These are phyloP conservation scores for Habroteleia sp. DNA, from an alignment of 2,888 invertebrate genomes.

Conservation along the genomic window DNA sequence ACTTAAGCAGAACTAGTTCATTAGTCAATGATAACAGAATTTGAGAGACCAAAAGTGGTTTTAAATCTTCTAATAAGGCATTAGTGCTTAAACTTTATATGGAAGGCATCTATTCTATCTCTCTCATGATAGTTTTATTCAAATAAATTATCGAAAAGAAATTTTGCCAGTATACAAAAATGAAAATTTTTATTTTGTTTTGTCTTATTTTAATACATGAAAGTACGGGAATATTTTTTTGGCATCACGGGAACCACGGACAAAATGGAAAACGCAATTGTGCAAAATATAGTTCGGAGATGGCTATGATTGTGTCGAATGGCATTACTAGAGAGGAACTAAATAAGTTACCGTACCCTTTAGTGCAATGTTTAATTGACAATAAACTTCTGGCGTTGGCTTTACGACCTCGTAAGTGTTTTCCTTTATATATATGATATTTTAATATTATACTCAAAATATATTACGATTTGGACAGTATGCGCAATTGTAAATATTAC, in stretches of 20 bases:
- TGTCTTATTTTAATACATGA: conserved; percentile 12
- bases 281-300: conserved; percentile 9
- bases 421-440: too few relatives aligned
- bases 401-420: conserved; percentile 32
- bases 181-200: conserved; percentile 13
- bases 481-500: too few relatives aligned
- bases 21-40: conserved; percentile 14
- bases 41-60: conserved; percentile 18
- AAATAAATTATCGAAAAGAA: too few relatives aligned
- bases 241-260: background rate
- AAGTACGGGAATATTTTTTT: conserved; percentile 5
- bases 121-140: too few relatives aligned
- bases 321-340: conserved; percentile 25
- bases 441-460: too few relatives aligned
- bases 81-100: conserved; percentile 24
- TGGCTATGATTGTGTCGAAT: background rate
- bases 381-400: conserved; percentile 10
- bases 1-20: conserved; percentile 2
- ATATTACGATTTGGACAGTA: too few relatives aligned
- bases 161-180: conserved; percentile 2
- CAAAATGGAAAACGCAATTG: background rate
- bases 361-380: conserved; percentile 18
- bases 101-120: too few relatives aligned
- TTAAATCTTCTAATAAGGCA: conserved; percentile 9
- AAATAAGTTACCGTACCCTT: conserved; percentile 2